Evolutionary conservation across 2,113 vertebrate genomes (phyloP).

Genomic region (Okapia johnstoni): DNA sequence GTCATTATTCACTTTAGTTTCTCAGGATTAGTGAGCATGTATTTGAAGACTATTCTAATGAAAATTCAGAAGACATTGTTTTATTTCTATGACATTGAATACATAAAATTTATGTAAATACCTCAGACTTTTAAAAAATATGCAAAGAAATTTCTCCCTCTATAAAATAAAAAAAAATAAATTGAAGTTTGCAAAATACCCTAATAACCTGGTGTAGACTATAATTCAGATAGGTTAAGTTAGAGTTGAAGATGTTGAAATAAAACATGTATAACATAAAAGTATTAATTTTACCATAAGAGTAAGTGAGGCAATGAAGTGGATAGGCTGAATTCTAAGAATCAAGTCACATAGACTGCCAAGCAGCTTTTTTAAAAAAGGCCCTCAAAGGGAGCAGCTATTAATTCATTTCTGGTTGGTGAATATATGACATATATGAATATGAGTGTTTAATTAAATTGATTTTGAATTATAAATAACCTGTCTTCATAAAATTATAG

Average conservation of each 20-base stretch:
- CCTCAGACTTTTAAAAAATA: not conserved
- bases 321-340: conserved; percentile 23
- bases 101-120: not conserved
- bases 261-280: not conserved
- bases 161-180: conserved; percentile 19
- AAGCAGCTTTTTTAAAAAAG: not conserved
- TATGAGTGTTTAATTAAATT: not conserved
- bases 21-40: not conserved
- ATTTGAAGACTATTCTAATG: not conserved
- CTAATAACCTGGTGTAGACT: not conserved
- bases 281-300: not conserved
- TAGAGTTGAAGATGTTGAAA: not conserved
- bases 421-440: not conserved
- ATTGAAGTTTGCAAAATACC: not conserved
- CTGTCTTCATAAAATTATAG: not conserved
- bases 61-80: not conserved
- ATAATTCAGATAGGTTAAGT: not conserved
- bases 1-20: not conserved
- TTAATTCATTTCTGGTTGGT: not conserved
- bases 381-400: not conserved
- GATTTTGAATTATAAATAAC: not conserved
- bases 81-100: not conserved
- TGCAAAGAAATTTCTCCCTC: not conserved
- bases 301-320: not conserved
- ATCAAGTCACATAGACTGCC: not conserved